A percentile compares a stretch with the other conserved stretches of the same genome.
These are phyloP conservation scores for Bombus superbus DNA, from an alignment of 1,140 invertebrate genomes.

Conservation along the genomic window DNA sequence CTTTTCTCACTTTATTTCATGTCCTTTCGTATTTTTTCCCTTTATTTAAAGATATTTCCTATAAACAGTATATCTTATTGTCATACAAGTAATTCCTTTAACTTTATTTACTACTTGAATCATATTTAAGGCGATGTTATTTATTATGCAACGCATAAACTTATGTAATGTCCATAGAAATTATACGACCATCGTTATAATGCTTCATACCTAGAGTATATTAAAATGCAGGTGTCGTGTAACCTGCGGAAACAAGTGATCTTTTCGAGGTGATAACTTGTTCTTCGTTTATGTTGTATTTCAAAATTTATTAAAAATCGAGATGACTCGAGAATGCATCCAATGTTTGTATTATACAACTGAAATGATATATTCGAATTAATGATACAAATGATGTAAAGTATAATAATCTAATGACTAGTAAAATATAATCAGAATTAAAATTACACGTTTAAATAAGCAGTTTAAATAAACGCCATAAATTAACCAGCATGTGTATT, in stretches of 20 bases:
- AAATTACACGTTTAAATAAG: background rate
- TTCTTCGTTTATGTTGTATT: too few species aligned
- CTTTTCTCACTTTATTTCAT: background rate
- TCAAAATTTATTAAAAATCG: background rate
- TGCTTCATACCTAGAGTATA: background rate
- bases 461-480: too few species aligned
- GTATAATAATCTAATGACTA: background rate
- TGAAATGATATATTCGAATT: background rate
- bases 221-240: background rate
- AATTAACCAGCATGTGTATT: too few species aligned
- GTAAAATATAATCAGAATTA: background rate
- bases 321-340: background rate
- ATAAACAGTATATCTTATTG: background rate
- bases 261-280: background rate
- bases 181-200: background rate
- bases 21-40: background rate
- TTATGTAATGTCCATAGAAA: background rate
- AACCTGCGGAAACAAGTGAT: slow-evolving; percentile 8
- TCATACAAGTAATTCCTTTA: background rate
- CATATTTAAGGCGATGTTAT: background rate
- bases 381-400: background rate
- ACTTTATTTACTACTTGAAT: background rate
- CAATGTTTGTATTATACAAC: background rate
- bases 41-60: background rate
- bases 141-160: background rate